Conservation (phyloP, 2,797 vertebrate genomes). For the Melanotaenia trifasciata region DNA sequence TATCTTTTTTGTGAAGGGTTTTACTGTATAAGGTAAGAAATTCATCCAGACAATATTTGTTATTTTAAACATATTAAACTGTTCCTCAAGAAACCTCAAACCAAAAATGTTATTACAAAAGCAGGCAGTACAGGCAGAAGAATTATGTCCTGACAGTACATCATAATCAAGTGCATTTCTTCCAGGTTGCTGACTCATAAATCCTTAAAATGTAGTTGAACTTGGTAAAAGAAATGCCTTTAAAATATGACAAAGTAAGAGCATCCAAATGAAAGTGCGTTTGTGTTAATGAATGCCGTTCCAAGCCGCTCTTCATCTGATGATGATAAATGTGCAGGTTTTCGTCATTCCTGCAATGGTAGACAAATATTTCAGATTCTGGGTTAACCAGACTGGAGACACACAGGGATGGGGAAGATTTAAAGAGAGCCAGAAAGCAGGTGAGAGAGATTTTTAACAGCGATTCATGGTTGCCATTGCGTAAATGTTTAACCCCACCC, state of each 20-base stretch:
- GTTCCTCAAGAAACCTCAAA: constrained; percentile 31
- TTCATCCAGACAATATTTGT: constrained; percentile 7
- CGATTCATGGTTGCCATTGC: constrained; percentile 22
- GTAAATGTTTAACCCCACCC: constrained; percentile 34
- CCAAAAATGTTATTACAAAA: constrained; percentile 18
- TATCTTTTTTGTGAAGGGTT: background rate
- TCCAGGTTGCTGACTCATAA: constrained; percentile 28
- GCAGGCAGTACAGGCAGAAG: constrained; percentile 11
- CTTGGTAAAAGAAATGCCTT: constrained; percentile 34
- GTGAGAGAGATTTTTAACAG: constrained; percentile 22
- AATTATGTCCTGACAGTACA: constrained; percentile 27
- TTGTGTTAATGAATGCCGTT: constrained; percentile 23
- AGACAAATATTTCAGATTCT: constrained; percentile 49
- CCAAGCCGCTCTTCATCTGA: background rate
- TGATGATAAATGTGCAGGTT: constrained; percentile 25
- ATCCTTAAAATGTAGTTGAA: constrained; percentile 21
- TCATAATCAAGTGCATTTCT: constrained; percentile 13
- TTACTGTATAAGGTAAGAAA: constrained; percentile 46
- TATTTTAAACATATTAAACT: constrained; percentile 32
- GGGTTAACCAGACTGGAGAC: constrained; percentile 30
- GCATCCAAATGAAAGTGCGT: constrained; percentile 20
- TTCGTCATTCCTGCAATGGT: constrained; percentile 29
- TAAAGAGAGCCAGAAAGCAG: constrained; percentile 10
- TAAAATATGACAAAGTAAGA: constrained; percentile 36
- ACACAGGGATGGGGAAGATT: constrained; percentile 5